Evolutionary conservation across 2,797 vertebrate genomes (phyloP).

Genomic region (Intellagama lesueurii): DNA sequence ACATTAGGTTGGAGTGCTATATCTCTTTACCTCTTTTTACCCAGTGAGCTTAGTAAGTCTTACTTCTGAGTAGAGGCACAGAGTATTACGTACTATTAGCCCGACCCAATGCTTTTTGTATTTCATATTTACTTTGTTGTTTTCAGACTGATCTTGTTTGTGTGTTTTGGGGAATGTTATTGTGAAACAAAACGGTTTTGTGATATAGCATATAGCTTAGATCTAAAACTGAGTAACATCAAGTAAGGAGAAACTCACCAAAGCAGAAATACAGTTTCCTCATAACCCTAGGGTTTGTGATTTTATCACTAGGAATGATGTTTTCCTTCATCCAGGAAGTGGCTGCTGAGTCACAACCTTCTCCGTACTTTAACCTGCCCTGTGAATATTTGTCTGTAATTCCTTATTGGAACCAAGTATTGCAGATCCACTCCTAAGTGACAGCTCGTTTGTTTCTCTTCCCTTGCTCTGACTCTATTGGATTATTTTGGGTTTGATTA

Average conservation of each 20-base stretch:
- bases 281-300: not conserved
- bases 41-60: too few species aligned
- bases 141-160: not conserved
- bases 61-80: not conserved
- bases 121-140: not conserved
- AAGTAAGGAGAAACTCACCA: not conserved
- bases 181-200: not conserved
- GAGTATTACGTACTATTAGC: not conserved
- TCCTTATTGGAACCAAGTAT: not conserved
- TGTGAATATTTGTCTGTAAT: not conserved
- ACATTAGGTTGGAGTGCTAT: not conserved
- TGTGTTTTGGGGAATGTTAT: not conserved
- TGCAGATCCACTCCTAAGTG: not conserved
- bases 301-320: not conserved
- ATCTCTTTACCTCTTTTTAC: too few species aligned
- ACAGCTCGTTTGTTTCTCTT: not conserved
- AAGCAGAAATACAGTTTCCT: not conserved
- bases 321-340: conserved; percentile 11
- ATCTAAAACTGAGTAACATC: not conserved
- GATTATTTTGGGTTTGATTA: not conserved
- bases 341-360: conserved; percentile 17
- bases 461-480: not conserved
- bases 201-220: not conserved
- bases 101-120: not conserved
- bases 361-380: too few species aligned